Evolutionary conservation across 2,113 vertebrate species (phyloP).

Genomic region (Puntigrus tetrazona): DNA sequence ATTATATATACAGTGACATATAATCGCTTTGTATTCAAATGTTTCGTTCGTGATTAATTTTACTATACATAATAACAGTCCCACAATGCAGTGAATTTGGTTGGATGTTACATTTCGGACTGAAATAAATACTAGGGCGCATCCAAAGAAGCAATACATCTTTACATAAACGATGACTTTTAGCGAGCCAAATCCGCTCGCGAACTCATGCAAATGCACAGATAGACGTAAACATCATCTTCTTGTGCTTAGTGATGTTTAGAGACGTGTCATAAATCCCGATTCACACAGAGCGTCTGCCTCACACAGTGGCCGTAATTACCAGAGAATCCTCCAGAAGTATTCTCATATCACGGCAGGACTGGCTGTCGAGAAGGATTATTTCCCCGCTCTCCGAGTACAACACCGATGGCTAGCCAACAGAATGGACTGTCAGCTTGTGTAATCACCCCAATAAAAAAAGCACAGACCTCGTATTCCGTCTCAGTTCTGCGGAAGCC

Average conservation of each 20-base stretch:
- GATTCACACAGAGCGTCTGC: constrained; percentile 48
- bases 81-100: neutral
- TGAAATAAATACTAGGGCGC: neutral
- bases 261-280: constrained; percentile 45
- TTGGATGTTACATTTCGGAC: neutral
- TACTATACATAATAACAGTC: neutral
- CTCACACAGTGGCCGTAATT: constrained; percentile 52
- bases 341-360: constrained; percentile 49
- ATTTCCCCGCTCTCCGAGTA: constrained; percentile 47
- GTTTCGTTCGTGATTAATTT: neutral
- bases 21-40: neutral
- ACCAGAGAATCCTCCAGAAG: constrained; percentile 55
- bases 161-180: neutral
- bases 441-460: constrained; percentile 56
- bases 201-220: neutral
- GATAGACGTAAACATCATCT: neutral
- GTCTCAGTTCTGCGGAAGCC: constrained; percentile 31
- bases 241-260: constrained; percentile 40
- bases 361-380: constrained; percentile 52
- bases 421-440: constrained; percentile 53
- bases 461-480: constrained; percentile 20
- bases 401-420: constrained; percentile 41
- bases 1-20: neutral
- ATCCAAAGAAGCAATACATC: neutral
- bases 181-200: neutral